Evolutionary conservation across 2,797 vertebrate genomes (phyloP).

Genomic region (Limnodromus scolopaceus): DNA sequence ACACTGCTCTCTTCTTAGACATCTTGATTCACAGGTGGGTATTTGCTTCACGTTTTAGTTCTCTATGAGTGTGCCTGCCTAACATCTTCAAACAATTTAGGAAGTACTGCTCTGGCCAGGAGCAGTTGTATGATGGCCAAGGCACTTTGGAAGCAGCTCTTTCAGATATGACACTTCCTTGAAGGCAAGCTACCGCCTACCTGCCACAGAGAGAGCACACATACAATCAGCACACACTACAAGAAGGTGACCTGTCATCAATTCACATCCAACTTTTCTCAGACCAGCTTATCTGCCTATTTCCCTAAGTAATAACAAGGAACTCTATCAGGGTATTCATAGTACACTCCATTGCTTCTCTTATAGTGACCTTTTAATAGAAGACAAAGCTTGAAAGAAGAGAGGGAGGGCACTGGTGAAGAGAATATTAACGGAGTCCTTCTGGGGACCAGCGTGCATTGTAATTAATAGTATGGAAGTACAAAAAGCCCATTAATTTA

Average conservation of each 20-base stretch:
- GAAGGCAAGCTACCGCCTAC: background rate
- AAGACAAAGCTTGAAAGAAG: background rate
- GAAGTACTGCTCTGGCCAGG: background rate
- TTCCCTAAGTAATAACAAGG: background rate
- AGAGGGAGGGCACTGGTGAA: background rate
- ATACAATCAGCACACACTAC: background rate
- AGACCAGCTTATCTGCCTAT: background rate
- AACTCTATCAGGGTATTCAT: background rate
- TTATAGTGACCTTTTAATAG: background rate
- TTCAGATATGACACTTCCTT: background rate
- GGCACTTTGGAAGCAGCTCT: background rate
- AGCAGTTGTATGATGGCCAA: background rate
- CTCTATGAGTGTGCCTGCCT: background rate
- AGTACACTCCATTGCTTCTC: background rate
- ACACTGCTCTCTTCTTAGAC: background rate
- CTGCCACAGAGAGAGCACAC: background rate
- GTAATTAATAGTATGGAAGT: background rate
- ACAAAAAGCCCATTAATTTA: background rate
- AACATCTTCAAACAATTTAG: background rate
- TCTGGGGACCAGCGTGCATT: background rate
- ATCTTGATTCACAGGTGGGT: background rate
- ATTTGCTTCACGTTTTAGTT: background rate
- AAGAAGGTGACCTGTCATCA: background rate
- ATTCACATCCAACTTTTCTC: background rate
- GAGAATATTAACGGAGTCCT: background rate